Base-by-base conservation (phyloP, 2,888 invertebrate species). In the Vesta saturnalis region DNA sequence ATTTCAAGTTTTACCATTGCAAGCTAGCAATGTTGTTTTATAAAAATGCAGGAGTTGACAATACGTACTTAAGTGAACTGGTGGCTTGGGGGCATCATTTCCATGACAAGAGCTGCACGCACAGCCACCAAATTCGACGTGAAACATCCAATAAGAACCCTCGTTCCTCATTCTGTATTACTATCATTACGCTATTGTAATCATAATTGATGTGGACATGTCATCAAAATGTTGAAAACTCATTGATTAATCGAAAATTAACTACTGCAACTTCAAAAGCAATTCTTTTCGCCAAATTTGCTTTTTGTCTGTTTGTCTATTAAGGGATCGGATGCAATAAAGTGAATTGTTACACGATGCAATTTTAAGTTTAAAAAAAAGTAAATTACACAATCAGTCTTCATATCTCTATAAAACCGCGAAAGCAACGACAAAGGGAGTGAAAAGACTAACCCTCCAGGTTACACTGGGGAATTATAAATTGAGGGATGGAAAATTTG, bases 11-110 rank as follows among this genome's bases (percentile, higher is more conserved):
- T 59, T 59, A 30, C 15, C 55, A 56, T 60, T 58, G 43, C 57
- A 55, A 46, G 59, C 62, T 30, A 47, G 55, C 62, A 69, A 65
- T 62, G 62, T 67, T 70, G 49, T 70, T 64, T 67, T 70, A 70
- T 63, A 63, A 70, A 70, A 70, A 70, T 69, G 72, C 61, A 62
- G 73, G 73, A 72, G 72, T 71, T 72, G 73, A 74, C 74, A 74
- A 74, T 74, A 73, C 74, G 72, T 72, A 74, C 74, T 74, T 74
- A 74, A 74, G 74, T 74, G 74, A 73, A 71, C 71, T 69, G 73
- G 74, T 72, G 63, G 85, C 86, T 84, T 79, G 83, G 79, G 84
- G 86, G 85, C 86, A 86, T 86, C 85, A 86, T 87, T 86, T 86
- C 85, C 86, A 87, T 87, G 85, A 87, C 86, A 86, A 86, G 85